These are phyloP conservation scores for Platygyra sinensis DNA, from an alignment of 64 coral and sea anemone genomes.

Conservation along the genomic window DNA sequence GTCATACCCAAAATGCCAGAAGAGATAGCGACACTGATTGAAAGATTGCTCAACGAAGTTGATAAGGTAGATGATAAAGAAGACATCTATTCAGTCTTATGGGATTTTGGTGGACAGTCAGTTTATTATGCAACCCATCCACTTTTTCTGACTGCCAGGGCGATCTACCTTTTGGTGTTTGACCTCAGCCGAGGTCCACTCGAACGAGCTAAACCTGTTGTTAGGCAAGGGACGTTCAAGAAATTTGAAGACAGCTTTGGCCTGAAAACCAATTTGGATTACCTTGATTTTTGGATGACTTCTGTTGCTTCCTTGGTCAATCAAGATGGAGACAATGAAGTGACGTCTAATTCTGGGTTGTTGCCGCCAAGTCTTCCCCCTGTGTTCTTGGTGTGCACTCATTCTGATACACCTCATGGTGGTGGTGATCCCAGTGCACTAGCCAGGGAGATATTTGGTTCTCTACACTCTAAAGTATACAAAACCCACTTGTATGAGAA, in stretches of 20 bases:
- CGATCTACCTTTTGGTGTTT: neutral
- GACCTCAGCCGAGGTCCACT: neutral
- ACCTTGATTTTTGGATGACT: slow-evolving; percentile 3
- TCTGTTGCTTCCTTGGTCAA: neutral
- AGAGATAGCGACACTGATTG: neutral
- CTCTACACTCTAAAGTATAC: neutral
- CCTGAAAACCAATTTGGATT: neutral
- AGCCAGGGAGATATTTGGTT: neutral
- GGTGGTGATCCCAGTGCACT: neutral
- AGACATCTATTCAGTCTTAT: neutral
- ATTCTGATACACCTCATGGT: neutral
- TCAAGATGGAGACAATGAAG: neutral
- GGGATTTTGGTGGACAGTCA: slow-evolving; percentile 13
- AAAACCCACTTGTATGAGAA: neutral
- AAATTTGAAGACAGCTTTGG: neutral
- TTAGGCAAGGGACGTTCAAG: neutral
- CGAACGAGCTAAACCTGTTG: neutral
- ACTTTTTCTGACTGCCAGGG: neutral
- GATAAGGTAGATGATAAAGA: neutral
- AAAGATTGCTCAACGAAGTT: neutral
- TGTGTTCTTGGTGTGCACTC: slow-evolving; percentile 9
- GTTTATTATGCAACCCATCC: slow-evolving; percentile 5
- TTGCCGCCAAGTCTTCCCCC: neutral
- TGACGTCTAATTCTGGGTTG: neutral
- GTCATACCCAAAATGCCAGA: neutral